These are phyloP conservation scores for Macaria liturata DNA, from an alignment of 2,888 invertebrate genomes.

Conservation along the genomic window DNA sequence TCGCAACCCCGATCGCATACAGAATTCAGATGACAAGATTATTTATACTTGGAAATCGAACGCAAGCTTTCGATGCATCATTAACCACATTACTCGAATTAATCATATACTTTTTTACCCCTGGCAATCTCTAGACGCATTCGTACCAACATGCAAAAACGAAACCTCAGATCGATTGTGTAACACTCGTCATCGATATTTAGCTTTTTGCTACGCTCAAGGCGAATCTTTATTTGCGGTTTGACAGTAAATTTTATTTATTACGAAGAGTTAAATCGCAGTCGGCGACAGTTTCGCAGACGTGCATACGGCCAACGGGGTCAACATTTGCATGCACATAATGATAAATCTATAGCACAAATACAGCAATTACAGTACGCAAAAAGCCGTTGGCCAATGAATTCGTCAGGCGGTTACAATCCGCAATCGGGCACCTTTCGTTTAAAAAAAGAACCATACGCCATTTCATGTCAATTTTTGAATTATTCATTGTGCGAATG, in stretches of 20 bases:
- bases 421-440: conserved; percentile 83
- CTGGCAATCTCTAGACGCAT: conserved; percentile 34
- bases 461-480: conserved; percentile 84
- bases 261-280: conserved; percentile 47
- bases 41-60: conserved; percentile 79
- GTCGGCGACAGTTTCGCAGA: conserved; percentile 3
- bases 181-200: conserved; percentile 41
- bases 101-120: conserved; percentile 50
- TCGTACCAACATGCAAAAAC: conserved; percentile 25
- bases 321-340: conserved; percentile 36
- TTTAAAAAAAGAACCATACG: conserved; percentile 83
- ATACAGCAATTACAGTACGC: conserved; percentile 74
- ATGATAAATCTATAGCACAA: conserved; percentile 63
- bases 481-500: conserved; percentile 83
- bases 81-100: conserved; percentile 76
- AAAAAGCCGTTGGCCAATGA: conserved; percentile 82
- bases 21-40: conserved; percentile 74
- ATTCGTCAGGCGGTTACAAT: conserved; percentile 83
- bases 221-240: conserved; percentile 73
- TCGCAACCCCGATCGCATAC: conserved; percentile 61
- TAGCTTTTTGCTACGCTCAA: conserved; percentile 45
- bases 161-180: conserved; percentile 38
- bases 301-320: conserved; percentile 18
- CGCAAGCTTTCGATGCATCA: conserved; percentile 66
- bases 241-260: conserved; percentile 66